Base-by-base conservation (phyloP, 1,140 invertebrate species). In the Drosophila sp. region DNA sequence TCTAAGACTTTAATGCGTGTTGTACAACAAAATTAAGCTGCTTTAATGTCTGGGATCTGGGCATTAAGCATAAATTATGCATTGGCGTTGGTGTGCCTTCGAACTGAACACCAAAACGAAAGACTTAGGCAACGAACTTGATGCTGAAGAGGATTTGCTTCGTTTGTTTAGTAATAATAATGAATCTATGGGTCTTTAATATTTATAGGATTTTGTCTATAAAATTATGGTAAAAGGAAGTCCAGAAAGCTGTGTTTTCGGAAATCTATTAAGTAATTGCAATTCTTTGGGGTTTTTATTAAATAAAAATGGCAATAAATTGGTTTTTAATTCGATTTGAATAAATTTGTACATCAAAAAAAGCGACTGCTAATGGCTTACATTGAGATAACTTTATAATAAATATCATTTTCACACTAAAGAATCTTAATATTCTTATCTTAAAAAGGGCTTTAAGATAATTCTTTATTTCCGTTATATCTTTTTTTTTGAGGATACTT, bases 11-110 rank as follows among this genome's bases (percentile, higher is more conserved):
- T 70, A 71, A 74, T 74, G 66, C 58, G 43, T 63, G 45, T 63
- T 74, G 58, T 70, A 74, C 45, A 51, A 74, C 72, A 70, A 57
- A 63, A 74, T 70, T 64, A 74, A 74, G 72, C 66, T 41, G 61
- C 61, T 76, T 76, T 65, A 56, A 56, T 57, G 59, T 14, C 61
- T 36, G 11, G 1, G 27, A 38, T 38, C 48, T 40, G 21, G 25
- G 41, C 71, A 62, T 62, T 70, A 11, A 69, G 27, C 57, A 74
- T 70, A 74, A 74, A 63, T 70, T 70, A 74, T 70, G 58, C 66
- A 57, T 74, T 43, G 58, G 56, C 57, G 64, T 74, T 62, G 64
- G 51, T 51, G 56, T 66, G 29, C 8, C n/a, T 54, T 32, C 21
- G 34, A 27, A 48, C 45, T n/a, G 7, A 50, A 27, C 51, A 18